Percentiles rank a stretch among this genome's conserved stretches.
These are phyloP conservation scores for Rhombomys opimus DNA, from an alignment of 2,113 vertebrate genomes.

Conservation along the genomic window DNA sequence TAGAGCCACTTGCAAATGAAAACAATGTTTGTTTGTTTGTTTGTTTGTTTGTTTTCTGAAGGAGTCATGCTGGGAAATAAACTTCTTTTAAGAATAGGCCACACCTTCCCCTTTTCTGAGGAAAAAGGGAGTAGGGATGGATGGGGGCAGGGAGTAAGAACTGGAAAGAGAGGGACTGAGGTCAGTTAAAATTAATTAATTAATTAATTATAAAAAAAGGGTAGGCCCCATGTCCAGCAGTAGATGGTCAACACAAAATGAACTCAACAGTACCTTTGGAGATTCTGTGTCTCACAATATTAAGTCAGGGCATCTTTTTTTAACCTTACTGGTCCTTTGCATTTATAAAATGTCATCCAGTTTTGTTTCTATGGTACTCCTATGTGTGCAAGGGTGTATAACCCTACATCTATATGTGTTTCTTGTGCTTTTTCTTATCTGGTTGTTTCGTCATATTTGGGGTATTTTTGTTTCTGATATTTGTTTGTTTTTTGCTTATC, in stretches of 20 bases:
- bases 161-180: background rate
- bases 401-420: background rate
- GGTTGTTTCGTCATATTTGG: background rate
- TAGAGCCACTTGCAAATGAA: background rate
- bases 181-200: background rate
- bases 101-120: background rate
- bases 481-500: background rate
- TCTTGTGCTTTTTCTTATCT: background rate
- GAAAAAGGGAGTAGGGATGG: background rate
- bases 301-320: background rate
- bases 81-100: background rate
- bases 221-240: background rate
- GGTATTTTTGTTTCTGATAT: too few relatives aligned
- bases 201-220: background rate
- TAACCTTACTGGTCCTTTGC: background rate
- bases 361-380: background rate
- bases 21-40: background rate
- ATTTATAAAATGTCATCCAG: background rate
- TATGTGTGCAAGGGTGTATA: background rate
- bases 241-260: background rate
- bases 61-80: background rate
- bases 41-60: background rate
- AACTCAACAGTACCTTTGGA: background rate
- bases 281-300: background rate
- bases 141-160: background rate